Percentiles rank a stretch among this genome's conserved stretches.
These are phyloP conservation scores for Coelinius sp. DNA, from an alignment of 2,888 invertebrate species.

Conservation along the genomic window DNA sequence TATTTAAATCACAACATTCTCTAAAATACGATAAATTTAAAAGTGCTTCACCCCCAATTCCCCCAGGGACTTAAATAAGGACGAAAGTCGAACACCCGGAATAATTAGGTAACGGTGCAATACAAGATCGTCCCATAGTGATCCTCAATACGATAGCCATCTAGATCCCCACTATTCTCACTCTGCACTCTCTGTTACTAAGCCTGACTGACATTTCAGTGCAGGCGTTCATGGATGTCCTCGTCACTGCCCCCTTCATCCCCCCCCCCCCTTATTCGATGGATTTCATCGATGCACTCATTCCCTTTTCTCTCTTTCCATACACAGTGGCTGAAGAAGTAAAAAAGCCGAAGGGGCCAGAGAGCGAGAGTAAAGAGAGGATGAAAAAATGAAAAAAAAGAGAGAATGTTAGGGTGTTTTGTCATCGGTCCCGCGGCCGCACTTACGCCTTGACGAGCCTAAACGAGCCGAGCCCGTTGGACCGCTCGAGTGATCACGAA, in stretches of 20 bases:
- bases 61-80: background rate
- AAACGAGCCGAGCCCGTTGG: conserved; percentile 44
- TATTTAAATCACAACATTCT: background rate
- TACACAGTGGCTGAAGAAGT: background rate
- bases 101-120: conserved; percentile 62
- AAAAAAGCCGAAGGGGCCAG: conserved; percentile 5
- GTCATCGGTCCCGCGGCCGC: conserved; percentile 40
- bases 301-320: background rate
- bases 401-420: conserved; percentile 32
- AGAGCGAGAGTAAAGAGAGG: conserved; percentile 11
- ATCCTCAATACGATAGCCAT: conserved; percentile 52
- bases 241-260: conserved; percentile 31
- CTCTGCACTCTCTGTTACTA: conserved; percentile 45
- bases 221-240: conserved; percentile 57
- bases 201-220: conserved; percentile 68
- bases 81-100: conserved; percentile 38
- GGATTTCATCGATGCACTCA: conserved; percentile 19
- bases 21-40: background rate
- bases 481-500: conserved; percentile 48
- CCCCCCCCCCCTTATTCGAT: background rate
- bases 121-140: conserved; percentile 36
- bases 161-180: conserved; percentile 54
- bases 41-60: conserved; percentile 1
- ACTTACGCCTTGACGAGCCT: conserved; percentile 47
- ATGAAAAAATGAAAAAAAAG: background rate